Evolutionary conservation across 2,797 vertebrate species (phyloP).

Genomic region (Miichthys miiuy): DNA sequence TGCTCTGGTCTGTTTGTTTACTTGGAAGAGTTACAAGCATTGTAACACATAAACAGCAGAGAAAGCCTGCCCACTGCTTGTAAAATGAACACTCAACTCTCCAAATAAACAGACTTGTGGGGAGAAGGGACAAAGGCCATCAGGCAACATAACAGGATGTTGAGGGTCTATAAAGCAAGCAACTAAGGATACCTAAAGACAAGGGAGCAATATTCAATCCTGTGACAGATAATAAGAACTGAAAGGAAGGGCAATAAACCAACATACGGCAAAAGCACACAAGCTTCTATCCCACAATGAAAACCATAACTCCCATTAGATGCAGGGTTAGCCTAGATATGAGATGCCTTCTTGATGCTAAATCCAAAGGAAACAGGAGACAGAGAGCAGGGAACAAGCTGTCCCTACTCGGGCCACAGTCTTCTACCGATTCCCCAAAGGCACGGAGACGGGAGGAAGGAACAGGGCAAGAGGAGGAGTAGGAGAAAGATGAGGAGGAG

Average conservation of each 20-base stretch:
- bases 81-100: constrained; percentile 60
- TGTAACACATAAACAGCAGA: constrained; percentile 18
- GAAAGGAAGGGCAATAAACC: constrained; percentile 68
- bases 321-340: constrained; percentile 87
- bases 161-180: constrained; percentile 72
- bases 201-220: constrained; percentile 52
- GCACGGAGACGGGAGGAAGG: constrained; percentile 81
- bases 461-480: constrained; percentile 72
- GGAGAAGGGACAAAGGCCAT: constrained; percentile 60
- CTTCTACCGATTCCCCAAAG: constrained; percentile 85
- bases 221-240: constrained; percentile 60
- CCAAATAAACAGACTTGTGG: constrained; percentile 77
- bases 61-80: constrained; percentile 15
- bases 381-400: constrained; percentile 83
- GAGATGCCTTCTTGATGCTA: constrained; percentile 87
- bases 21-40: constrained; percentile 59
- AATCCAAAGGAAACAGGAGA: constrained; percentile 81
- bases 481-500: constrained; percentile 75
- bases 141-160: constrained; percentile 70
- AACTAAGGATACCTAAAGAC: constrained; percentile 65
- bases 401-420: constrained; percentile 82
- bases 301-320: constrained; percentile 80
- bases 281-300: constrained; percentile 76
- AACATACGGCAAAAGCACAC: constrained; percentile 75
- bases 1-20: constrained; percentile 66